Conservation (phyloP, 37 sponge, comb jelly and placozoan genomes). For the Dysidea cf. avara region DNA sequence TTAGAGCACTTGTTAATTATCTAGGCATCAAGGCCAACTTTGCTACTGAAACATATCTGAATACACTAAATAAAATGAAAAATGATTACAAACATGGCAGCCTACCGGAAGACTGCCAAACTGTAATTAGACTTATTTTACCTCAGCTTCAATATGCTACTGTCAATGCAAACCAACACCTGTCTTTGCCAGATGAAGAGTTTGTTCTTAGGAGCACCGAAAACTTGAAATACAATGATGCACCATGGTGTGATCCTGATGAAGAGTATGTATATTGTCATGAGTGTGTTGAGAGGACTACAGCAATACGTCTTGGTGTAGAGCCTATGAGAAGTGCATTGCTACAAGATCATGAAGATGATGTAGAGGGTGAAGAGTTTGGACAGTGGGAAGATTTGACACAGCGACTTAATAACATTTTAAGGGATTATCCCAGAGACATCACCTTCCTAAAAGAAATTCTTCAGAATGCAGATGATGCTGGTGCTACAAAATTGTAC, state of each 20-base stretch:
- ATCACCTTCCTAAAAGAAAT: constrained; percentile 46
- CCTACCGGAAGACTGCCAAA: not conserved
- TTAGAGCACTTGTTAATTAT: not conserved
- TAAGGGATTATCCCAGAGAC: constrained; percentile 43
- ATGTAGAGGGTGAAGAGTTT: constrained; percentile 13
- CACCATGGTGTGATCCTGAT: too few species aligned
- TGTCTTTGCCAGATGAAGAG: constrained; percentile 17
- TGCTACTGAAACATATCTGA: not conserved
- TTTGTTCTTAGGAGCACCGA: not conserved
- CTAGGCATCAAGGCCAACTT: constrained; percentile 3
- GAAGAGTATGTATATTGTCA: too few species aligned
- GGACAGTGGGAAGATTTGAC: constrained; percentile 46
- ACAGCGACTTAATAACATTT: constrained; percentile 29
- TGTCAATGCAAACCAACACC: not conserved
- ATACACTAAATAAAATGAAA: not conserved
- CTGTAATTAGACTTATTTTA: not conserved
- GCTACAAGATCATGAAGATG: too few species aligned
- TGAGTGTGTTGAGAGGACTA: too few species aligned
- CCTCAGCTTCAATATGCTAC: not conserved
- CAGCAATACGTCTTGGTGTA: too few species aligned
- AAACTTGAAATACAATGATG: constrained; percentile 8
- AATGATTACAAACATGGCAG: not conserved
- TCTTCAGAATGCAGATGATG: constrained; percentile 86
- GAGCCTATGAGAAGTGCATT: too few species aligned
- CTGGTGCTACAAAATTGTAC: too few species aligned